These are phyloP conservation scores for Plebejus melissa DNA, from an alignment of 2,888 invertebrate species.

Conservation along the genomic window DNA sequence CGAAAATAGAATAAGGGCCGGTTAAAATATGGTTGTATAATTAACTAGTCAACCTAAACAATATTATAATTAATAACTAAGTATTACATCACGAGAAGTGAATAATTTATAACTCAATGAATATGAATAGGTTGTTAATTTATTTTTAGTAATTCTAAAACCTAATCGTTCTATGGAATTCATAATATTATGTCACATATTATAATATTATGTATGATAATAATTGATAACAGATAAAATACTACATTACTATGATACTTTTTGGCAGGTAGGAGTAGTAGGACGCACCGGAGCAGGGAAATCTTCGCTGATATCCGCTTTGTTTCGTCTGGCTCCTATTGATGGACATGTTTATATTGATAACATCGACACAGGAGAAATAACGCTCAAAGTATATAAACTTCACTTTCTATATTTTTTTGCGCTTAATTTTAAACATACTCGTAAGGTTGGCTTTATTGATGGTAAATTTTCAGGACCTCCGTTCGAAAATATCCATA, in stretches of 20 bases:
- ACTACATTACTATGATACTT: background rate
- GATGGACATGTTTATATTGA: constrained; percentile 86
- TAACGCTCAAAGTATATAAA: constrained; percentile 78
- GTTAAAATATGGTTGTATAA: background rate
- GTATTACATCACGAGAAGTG: background rate
- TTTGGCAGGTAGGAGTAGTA: constrained; percentile 83
- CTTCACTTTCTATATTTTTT: background rate
- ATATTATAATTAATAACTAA: background rate
- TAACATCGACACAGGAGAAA: constrained; percentile 76
- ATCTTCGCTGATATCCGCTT: constrained; percentile 85
- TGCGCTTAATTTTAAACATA: background rate
- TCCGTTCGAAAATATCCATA: constrained; percentile 83
- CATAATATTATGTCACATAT: background rate
- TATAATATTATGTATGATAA: background rate
- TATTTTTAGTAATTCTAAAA: background rate
- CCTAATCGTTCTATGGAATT: background rate
- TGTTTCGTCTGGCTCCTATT: constrained; percentile 85
- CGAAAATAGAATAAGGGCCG: background rate
- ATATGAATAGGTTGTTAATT: background rate
- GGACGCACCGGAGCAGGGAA: constrained; percentile 92
- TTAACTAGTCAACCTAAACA: background rate
- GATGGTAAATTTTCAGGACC: constrained; percentile 51
- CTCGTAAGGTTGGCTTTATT: background rate
- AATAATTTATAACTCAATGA: background rate
- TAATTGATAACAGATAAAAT: background rate